phyloP scores from a whole-genome alignment of 2,797 vertebrate species.

The Ataeniobius toweri region DNA sequence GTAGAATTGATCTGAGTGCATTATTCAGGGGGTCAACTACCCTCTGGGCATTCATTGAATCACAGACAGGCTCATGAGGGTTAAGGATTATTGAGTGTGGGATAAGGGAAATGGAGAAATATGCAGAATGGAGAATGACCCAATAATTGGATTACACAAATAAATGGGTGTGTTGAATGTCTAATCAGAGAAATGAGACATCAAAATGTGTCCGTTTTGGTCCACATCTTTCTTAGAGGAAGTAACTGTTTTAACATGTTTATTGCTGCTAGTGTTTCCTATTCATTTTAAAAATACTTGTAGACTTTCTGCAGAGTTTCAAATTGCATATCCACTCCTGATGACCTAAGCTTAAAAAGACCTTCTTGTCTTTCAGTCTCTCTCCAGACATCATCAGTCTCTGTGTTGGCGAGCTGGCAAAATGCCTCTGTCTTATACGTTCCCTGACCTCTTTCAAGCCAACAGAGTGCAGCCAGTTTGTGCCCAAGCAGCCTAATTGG shows the following conservation, averaged over 20 bases:
- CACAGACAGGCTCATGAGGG: slow-evolving; percentile 45
- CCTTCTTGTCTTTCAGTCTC: slow-evolving; percentile 28
- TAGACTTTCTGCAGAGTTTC: slow-evolving; percentile 28
- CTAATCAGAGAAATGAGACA: slow-evolving; percentile 23
- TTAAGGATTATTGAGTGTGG: slow-evolving; percentile 61
- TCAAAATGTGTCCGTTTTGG: slow-evolving; percentile 6
- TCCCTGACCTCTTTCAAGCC: slow-evolving; percentile 66
- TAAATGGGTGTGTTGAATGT: slow-evolving; percentile 47
- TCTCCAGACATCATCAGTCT: slow-evolving; percentile 8
- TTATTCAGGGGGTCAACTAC: slow-evolving; percentile 43
- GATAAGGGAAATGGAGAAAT: slow-evolving; percentile 58
- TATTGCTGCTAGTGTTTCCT: slow-evolving; percentile 1
- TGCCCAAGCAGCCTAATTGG: slow-evolving; percentile 60
- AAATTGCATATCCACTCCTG: slow-evolving; percentile 7
- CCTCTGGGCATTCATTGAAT: slow-evolving; percentile 45
- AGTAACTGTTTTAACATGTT: slow-evolving; percentile 7
- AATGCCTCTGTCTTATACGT: slow-evolving; percentile 45
- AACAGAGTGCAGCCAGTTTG: slow-evolving; percentile 64
- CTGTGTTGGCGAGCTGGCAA: slow-evolving; percentile 17
- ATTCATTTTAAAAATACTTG: slow-evolving; percentile 29
- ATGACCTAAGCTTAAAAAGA: slow-evolving; percentile 36
- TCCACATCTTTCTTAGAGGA: slow-evolving; percentile 8
- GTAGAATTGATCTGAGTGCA: slow-evolving; percentile 64
- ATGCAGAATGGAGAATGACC: slow-evolving; percentile 44
- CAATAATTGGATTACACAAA: slow-evolving; percentile 68